phyloP scores from a whole-genome alignment of 2,113 vertebrate species.

The Trachemys scripta region DNA sequence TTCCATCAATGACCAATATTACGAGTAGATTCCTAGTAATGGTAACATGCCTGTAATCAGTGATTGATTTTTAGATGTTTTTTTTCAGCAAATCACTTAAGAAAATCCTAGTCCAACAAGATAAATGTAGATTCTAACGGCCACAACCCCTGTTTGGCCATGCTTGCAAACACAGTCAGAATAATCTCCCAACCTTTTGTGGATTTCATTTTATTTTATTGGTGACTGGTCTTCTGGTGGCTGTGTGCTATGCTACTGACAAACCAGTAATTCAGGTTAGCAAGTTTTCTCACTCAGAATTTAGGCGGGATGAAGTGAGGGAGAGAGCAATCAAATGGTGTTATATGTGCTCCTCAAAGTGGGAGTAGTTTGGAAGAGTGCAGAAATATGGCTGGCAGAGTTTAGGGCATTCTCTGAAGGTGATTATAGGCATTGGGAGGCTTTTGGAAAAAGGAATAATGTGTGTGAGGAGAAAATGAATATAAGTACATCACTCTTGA shows the following conservation, averaged over 20 bases:
- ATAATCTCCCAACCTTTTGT: background rate
- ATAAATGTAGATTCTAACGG: background rate
- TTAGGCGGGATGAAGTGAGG: background rate
- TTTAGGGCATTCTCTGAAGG: fast-evolving
- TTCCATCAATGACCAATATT: background rate
- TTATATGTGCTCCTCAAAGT: no score
- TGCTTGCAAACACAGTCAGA: background rate
- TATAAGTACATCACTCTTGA: background rate
- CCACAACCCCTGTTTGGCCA: background rate
- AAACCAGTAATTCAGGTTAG: background rate
- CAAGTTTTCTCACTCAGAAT: background rate
- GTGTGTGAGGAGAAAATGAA: background rate
- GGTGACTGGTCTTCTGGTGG: background rate
- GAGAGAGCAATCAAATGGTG: background rate
- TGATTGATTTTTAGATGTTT: background rate
- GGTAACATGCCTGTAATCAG: background rate
- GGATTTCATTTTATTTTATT: background rate
- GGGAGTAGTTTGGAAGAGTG: background rate
- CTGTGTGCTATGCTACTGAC: background rate
- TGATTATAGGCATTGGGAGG: fast-evolving
- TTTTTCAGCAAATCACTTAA: fast-evolving
- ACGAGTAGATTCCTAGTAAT: background rate
- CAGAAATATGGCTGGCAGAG: background rate
- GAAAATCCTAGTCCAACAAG: background rate
- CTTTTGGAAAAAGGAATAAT: background rate